phyloP scores from a whole-genome alignment of 2,797 vertebrate genomes.

The Eulemur rubriventer region DNA sequence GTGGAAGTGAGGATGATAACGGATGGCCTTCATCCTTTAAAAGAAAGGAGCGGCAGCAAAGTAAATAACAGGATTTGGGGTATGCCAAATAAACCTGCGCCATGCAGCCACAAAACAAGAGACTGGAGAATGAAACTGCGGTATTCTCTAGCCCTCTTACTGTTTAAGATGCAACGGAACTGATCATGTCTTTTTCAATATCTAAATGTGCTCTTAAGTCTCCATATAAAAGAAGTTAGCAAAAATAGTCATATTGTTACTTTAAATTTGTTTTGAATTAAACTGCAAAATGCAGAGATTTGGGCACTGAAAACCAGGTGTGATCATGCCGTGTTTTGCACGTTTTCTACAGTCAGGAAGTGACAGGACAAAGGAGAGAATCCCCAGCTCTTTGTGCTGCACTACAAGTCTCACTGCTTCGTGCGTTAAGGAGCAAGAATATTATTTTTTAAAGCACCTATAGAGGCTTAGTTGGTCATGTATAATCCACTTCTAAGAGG shows the following conservation, averaged over 20 bases:
- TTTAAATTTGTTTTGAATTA: conserved; percentile 21
- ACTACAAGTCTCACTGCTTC: background rate
- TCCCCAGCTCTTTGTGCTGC: background rate
- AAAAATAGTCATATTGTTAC: background rate
- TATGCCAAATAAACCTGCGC: background rate
- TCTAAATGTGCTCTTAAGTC: background rate
- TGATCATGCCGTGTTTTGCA: background rate
- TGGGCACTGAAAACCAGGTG: background rate
- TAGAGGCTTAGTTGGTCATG: background rate
- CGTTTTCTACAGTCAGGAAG: background rate
- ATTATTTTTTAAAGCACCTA: background rate
- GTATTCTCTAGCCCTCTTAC: background rate
- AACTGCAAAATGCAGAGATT: background rate
- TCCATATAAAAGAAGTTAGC: background rate
- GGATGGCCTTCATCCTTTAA: background rate
- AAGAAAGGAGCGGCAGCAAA: background rate
- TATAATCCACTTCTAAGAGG: background rate
- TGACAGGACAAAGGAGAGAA: background rate
- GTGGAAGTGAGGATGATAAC: background rate
- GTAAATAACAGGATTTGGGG: background rate
- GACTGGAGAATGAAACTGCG: background rate
- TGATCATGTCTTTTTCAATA: background rate
- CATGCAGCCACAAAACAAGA: background rate
- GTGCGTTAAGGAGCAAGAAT: background rate
- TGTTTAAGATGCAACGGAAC: background rate